Evolutionary conservation across 2,888 invertebrate genomes (phyloP).

Genomic region (Drosophila paranaensis): DNA sequence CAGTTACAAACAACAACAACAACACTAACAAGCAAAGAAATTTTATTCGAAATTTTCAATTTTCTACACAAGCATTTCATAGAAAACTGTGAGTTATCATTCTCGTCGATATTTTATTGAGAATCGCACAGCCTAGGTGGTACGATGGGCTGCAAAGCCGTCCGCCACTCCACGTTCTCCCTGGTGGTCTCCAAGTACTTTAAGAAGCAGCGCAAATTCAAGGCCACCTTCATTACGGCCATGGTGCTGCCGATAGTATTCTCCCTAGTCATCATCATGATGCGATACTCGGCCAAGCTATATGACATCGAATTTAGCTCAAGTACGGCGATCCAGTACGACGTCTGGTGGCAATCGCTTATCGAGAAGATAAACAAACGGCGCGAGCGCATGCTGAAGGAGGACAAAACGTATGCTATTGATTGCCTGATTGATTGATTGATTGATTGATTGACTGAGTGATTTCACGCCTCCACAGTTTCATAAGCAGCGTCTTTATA

Average conservation of each 20-base stretch:
- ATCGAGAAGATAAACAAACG: constrained; percentile 21
- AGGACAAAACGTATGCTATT: constrained; percentile 11
- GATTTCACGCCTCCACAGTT: constrained; percentile 24
- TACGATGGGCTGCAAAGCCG: constrained; percentile 5
- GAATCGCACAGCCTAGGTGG: neutral
- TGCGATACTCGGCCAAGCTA: constrained; percentile 1
- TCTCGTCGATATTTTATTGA: constrained; percentile 1
- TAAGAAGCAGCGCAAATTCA: constrained; percentile 19
- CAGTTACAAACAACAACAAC: neutral
- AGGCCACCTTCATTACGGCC: constrained; percentile 13
- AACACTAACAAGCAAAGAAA: neutral
- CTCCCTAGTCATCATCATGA: constrained; percentile 17
- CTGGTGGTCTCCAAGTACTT: constrained; percentile 32
- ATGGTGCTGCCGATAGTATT: constrained; percentile 34
- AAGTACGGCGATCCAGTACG: constrained; percentile 3
- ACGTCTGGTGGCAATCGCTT: constrained; percentile 33
- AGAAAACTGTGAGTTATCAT: constrained; percentile 24
- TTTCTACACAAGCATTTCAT: constrained; percentile 4
- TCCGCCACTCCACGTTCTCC: constrained; percentile 13
- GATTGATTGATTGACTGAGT: neutral
- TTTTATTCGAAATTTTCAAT: constrained; percentile 9
- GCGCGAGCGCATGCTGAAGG: constrained; percentile 10
- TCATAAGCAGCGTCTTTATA: constrained; percentile 52
- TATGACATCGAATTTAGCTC: neutral
- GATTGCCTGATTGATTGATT: neutral